Evolutionary conservation across 2,113 vertebrate genomes (phyloP), one percentile per base, ranked within the genome.

Genomic region (Amphiprion ocellaris): DNA sequence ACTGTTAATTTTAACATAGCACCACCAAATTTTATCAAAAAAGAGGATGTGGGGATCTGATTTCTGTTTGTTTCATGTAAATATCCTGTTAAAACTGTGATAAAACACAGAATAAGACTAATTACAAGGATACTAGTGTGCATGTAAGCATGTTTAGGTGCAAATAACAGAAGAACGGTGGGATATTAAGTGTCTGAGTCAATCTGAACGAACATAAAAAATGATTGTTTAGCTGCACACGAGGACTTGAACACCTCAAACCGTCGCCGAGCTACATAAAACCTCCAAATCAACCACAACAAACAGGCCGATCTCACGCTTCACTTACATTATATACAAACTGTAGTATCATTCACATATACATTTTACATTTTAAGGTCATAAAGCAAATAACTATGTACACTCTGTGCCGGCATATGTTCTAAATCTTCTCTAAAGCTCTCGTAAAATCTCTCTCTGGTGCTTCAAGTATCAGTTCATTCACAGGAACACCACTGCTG

Each of bases 391-490:
- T 49, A 56, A 33, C 52, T 82, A 50, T 87, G 30, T 84, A 81
- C 75, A 85, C 73, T 73, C 72, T 79, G 85, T 76, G 56, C 47
- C 56, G 46, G 39, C 21, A 54, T 79, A 39, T 3, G 8, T 39
- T 65, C 30, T 55, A 50, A 61, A 56, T 74, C 70, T 69, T 62
- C 46, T 86, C 73, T 75, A 81, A 83, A 81, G 65, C 79, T 79
- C 60, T 77, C 7, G 6, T 46, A 58, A 64, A 81, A 60, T 74
- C 58, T 75, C 60, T 62, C 12, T 78, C 46, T 2, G 21, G 62
- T 78, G 49, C 77, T 88, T 86, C 81, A 88, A 84, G 81, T 86
- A 82, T 72, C 77, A 60, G 50, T 83, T 85, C n/a, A 70, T 83
- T 84, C 69, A 71, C 71, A 83, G 79, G 53, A 84, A 59, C 12